Conservation (phyloP, 2,113 vertebrate genomes). For the Oncorhynchus masou region DNA sequence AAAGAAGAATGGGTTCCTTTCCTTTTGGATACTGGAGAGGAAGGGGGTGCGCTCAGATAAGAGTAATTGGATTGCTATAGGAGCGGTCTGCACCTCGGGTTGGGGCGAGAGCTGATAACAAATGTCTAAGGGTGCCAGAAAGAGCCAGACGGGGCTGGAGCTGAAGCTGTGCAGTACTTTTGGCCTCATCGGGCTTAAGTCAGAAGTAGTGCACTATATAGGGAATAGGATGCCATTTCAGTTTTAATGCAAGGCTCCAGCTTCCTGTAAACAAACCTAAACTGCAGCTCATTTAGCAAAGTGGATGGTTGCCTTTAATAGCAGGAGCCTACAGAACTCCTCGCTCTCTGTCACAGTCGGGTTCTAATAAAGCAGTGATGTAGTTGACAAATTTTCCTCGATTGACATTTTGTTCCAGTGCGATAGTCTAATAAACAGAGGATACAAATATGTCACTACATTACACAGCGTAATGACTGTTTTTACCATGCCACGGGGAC, state of each 20-base stretch:
- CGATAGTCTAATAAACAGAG: constrained; percentile 42
- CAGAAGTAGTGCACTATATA: no score
- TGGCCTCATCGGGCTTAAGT: no score
- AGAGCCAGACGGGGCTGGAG: neutral
- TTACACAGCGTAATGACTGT: constrained; percentile 31
- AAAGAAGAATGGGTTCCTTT: no score
- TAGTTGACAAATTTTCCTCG: no score
- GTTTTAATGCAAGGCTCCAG: neutral
- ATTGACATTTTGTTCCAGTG: constrained; percentile 27
- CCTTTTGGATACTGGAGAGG: no score
- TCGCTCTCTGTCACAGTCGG: no score
- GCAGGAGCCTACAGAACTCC: no score
- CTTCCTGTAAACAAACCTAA: neutral
- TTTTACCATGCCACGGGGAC: constrained; percentile 18
- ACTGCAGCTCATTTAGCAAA: constrained; percentile 20
- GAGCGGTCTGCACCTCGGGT: constrained; percentile 18
- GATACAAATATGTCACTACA: constrained; percentile 29
- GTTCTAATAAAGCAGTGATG: no score
- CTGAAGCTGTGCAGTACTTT: neutral
- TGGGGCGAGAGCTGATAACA: constrained; percentile 27
- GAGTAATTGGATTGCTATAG: constrained; percentile 46
- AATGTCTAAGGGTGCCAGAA: constrained; percentile 13
- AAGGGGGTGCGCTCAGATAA: neutral
- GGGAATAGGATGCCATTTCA: no score
- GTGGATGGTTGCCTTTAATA: constrained; percentile 1